Evolutionary conservation across 2,888 invertebrate genomes (phyloP).

Genomic region (Acrobasis repandana): DNA sequence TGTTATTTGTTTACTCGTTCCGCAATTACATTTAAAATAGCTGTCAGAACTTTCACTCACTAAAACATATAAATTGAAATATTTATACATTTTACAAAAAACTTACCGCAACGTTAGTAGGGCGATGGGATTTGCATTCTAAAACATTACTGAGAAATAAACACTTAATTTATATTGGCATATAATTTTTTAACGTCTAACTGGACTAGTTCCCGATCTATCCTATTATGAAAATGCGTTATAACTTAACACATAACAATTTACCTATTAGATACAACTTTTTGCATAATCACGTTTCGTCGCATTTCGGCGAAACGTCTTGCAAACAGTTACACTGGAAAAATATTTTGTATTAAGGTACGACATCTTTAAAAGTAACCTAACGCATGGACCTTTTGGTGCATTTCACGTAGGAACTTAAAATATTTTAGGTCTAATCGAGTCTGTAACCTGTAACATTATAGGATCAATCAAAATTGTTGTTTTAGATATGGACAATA

Average conservation of each 20-base stretch:
- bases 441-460: no score
- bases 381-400: slow-evolving; percentile 28
- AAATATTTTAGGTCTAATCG: background rate
- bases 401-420: slow-evolving; percentile 8
- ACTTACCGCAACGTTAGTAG: slow-evolving; percentile 38
- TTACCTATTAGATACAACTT: no score
- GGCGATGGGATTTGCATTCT: slow-evolving; percentile 47
- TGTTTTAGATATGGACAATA: no score
- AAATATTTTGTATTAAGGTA: no score
- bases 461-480: no score
- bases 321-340: no score
- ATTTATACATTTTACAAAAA: slow-evolving; percentile 4
- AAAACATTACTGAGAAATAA: slow-evolving; percentile 35
- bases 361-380: slow-evolving; percentile 33
- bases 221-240: slow-evolving; percentile 38
- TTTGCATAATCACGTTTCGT: no score
- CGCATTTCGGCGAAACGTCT: no score
- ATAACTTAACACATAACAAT: no score
- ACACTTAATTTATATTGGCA: slow-evolving; percentile 58
- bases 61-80: slow-evolving; percentile 17
- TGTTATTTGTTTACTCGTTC: background rate
- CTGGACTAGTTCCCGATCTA: slow-evolving; percentile 77
- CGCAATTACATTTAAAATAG: background rate
- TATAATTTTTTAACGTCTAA: slow-evolving; percentile 65
- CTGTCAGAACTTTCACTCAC: slow-evolving; percentile 10